Conservation (phyloP, 2,797 vertebrate species). For the Lagocephalus sceleratus region DNA sequence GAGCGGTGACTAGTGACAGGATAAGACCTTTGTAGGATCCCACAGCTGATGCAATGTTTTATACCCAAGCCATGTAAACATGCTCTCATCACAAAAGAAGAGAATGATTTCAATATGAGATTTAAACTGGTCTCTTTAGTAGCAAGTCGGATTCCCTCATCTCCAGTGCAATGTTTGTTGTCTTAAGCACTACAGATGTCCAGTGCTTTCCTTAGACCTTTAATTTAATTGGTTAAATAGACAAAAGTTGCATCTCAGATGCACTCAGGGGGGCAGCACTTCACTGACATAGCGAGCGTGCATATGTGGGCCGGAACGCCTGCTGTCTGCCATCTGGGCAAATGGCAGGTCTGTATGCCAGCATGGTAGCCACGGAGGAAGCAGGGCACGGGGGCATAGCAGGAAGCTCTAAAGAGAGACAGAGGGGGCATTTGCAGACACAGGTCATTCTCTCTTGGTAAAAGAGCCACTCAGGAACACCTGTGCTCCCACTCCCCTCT, state of each 20-base stretch:
- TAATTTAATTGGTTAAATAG: slow-evolving; percentile 41
- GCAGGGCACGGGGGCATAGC: slow-evolving; percentile 63
- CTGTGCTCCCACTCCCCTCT: slow-evolving; percentile 70
- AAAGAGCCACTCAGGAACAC: slow-evolving; percentile 70
- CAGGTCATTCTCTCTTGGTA: slow-evolving; percentile 66
- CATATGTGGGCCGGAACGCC: slow-evolving; percentile 42
- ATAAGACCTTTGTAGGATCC: too few species aligned
- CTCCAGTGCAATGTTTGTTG: slow-evolving; percentile 3
- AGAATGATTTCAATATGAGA: too few species aligned
- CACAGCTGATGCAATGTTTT: too few species aligned
- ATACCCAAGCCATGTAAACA: too few species aligned
- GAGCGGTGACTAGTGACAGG: too few species aligned
- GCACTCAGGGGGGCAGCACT: slow-evolving; percentile 61
- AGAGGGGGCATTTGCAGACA: slow-evolving; percentile 68
- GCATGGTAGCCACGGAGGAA: slow-evolving; percentile 59
- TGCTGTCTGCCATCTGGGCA: slow-evolving; percentile 76
- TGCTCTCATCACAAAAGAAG: too few species aligned
- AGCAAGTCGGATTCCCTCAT: not conserved
- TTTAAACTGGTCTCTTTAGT: too few species aligned
- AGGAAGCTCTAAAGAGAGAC: slow-evolving; percentile 60
- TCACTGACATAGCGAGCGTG: slow-evolving; percentile 57
- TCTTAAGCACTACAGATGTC: slow-evolving; percentile 25
- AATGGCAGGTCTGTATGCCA: slow-evolving; percentile 70
- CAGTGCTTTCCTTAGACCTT: slow-evolving; percentile 25
- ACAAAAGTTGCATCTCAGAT: slow-evolving; percentile 53